These are phyloP conservation scores for Yponomeuta plumbellus DNA, from an alignment of 2,888 invertebrate species.

Conservation along the genomic window DNA sequence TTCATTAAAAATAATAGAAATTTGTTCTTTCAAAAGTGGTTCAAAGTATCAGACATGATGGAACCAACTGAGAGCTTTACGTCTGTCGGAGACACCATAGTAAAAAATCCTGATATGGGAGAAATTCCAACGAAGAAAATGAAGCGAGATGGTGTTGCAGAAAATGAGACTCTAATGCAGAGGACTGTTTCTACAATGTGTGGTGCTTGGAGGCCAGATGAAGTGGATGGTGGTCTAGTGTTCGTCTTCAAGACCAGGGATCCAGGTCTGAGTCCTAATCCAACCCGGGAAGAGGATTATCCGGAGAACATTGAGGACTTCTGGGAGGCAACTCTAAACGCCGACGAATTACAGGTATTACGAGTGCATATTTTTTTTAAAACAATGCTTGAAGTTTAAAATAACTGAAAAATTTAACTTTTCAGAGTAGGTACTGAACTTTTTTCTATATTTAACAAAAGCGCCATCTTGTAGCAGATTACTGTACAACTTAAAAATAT, in stretches of 20 bases:
- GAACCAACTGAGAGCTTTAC: constrained; percentile 40
- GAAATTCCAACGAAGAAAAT: constrained; percentile 50
- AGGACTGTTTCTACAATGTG: constrained; percentile 71
- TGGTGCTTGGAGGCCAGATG: constrained; percentile 69
- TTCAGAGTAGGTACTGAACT: no score
- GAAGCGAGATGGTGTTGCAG: constrained; percentile 33
- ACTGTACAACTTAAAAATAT: neutral
- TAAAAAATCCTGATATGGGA: constrained; percentile 26
- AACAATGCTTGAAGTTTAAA: no score
- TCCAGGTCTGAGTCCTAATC: constrained; percentile 61
- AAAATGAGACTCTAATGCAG: constrained; percentile 23
- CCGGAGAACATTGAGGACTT: constrained; percentile 70
- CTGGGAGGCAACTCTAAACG: constrained; percentile 51
- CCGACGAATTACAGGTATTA: constrained; percentile 49
- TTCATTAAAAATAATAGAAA: neutral
- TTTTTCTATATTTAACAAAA: constrained; percentile 5
- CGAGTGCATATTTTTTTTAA: no score
- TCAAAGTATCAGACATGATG: constrained; percentile 20
- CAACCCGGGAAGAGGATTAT: constrained; percentile 53
- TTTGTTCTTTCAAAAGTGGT: constrained; percentile 20
- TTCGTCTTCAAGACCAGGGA: constrained; percentile 57
- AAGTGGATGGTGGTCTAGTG: constrained; percentile 64
- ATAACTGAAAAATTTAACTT: no score
- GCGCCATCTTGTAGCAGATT: constrained; percentile 24
- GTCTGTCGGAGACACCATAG: constrained; percentile 36